Evolutionary conservation across 2,113 vertebrate species (phyloP), one percentile per base, ranked within the genome.

Genomic region (Rhinogobius similis): DNA sequence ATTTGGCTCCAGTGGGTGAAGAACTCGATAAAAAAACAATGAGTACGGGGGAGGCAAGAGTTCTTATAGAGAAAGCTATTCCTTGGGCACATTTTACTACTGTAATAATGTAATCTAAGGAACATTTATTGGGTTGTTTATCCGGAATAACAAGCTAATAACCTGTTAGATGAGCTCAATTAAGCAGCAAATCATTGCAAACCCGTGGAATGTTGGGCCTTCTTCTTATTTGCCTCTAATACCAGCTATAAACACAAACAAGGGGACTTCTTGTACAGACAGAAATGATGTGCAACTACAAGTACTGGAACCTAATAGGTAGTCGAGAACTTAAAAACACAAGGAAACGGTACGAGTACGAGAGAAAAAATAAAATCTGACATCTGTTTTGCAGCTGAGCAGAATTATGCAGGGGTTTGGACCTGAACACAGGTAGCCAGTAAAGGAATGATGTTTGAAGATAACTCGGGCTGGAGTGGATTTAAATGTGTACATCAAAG

Each of bases 331-430:
- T 68, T 26, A 50, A 55, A 20, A 52, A 62, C 65, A 67, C 11
- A 29, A 56, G 44, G 27, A n/a, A 58, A 56, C 29, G 24, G 36
- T 65, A 48, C 65, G 66, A 61, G 71, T 72, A 39, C 69, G 10
- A 83, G 61, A 75, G 50, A 76, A 20, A 21, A 75, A 53, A 27
- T 53, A 20, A 65, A 32, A 68, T 85, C 65, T 21, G 70, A 88
- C 90, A 92, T 92, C 86, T 92, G 91, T 81, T 74, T 68, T 75
- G 81, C 90, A 92, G 89, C 82, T 90, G 90, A 72, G 76, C 82
- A 77, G 67, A 75, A 84, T 90, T 82, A 62, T 72, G 27, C 67
- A 48, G 46, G 73, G 85, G 39, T 70, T 74, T 75, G 70, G 64
- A 81, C 81, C 86, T 79, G 84, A 86, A 88, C 71, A 82, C 64